Evolutionary conservation across 2,113 vertebrate species (phyloP).

Genomic region (Ariopsis seemanni): DNA sequence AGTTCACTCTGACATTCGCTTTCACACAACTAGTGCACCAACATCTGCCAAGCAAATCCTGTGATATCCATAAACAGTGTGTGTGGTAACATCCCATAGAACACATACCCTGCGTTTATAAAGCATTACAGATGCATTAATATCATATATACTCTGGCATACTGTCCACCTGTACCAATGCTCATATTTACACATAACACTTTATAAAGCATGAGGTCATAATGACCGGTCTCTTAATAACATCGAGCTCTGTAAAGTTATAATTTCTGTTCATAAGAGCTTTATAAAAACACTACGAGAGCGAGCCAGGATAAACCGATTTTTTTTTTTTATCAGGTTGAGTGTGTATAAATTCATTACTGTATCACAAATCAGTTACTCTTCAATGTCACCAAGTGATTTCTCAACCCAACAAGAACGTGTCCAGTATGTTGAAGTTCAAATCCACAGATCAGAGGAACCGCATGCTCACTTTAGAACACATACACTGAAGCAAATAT

Average conservation of each 20-base stretch:
- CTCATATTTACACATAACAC: not conserved
- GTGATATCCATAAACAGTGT: no score
- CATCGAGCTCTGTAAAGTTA: not conserved
- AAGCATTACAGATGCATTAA: not conserved
- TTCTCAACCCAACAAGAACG: not conserved
- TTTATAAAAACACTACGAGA: no score
- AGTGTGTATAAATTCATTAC: not conserved
- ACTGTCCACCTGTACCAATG: not conserved
- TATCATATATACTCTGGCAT: not conserved
- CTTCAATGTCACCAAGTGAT: not conserved
- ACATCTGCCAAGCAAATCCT: conserved; percentile 3
- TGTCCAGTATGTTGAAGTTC: conserved; percentile 41
- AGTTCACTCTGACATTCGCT: not conserved
- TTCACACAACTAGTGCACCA: not conserved
- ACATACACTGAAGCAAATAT: not conserved
- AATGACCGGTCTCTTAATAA: not conserved
- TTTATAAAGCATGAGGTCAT: not conserved
- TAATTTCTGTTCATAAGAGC: not conserved
- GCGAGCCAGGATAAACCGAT: no score
- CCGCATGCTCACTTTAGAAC: not conserved
- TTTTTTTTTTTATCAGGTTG: no score
- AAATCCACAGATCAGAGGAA: conserved; percentile 29
- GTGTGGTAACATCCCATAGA: not conserved
- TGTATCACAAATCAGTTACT: not conserved
- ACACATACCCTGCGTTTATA: not conserved